These are phyloP conservation scores for Oreochromis spilurus DNA, from an alignment of 2,113 vertebrate species.

Conservation along the genomic window DNA sequence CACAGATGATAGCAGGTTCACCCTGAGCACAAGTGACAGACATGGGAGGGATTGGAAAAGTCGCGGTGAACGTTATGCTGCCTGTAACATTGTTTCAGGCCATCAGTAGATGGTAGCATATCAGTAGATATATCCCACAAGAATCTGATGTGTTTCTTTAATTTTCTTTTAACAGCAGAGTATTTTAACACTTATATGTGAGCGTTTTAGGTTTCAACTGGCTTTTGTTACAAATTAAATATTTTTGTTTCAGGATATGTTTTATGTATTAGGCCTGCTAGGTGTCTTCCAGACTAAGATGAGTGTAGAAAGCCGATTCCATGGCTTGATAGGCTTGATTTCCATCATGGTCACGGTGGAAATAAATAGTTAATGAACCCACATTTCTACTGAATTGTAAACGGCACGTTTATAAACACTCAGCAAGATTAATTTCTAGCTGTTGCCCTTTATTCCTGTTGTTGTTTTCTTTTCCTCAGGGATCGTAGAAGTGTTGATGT, in stretches of 20 bases:
- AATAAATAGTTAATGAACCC: neutral
- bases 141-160: neutral
- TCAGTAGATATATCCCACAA: neutral
- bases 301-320: neutral
- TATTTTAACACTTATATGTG: neutral
- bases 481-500: conserved; percentile 85
- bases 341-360: neutral
- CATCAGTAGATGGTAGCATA: neutral
- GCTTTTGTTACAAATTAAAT: neutral
- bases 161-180: neutral
- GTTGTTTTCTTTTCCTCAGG: conserved; percentile 46
- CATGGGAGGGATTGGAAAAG: neutral
- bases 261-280: neutral
- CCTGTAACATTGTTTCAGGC: neutral
- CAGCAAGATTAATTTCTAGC: neutral
- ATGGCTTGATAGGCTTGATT: neutral
- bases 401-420: neutral
- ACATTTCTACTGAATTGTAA: neutral
- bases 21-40: neutral
- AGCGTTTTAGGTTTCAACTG: neutral
- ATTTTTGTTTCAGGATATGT: neutral
- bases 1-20: neutral
- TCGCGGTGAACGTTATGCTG: neutral
- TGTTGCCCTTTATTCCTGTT: neutral
- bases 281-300: neutral